phyloP scores from a whole-genome alignment of 2,888 invertebrate genomes.

The Lithophane ornitopus region DNA sequence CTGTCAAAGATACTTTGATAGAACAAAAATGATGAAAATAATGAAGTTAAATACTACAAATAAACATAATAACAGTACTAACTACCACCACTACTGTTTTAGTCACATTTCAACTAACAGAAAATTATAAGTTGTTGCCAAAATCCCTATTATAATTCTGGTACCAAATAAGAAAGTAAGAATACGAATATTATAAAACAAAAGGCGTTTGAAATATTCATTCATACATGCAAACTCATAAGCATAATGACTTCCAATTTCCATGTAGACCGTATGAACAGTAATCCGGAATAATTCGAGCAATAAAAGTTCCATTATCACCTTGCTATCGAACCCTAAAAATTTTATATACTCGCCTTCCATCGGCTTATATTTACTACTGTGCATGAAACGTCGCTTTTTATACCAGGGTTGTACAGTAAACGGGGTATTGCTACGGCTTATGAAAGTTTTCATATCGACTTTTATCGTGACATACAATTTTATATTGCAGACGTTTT shows the following conservation, averaged over 20 bases:
- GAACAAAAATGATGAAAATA: background rate
- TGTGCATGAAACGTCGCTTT: constrained; percentile 63
- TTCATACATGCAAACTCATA: constrained; percentile 59
- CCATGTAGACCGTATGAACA: constrained; percentile 62
- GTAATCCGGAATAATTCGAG: constrained; percentile 63
- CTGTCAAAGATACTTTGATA: background rate
- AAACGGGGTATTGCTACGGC: constrained; percentile 71
- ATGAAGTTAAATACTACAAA: background rate
- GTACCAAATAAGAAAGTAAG: constrained; percentile 9
- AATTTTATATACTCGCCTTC: constrained; percentile 58
- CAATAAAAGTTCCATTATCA: constrained; percentile 68
- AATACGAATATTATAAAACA: constrained; percentile 36
- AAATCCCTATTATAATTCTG: background rate
- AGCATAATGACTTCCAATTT: constrained; percentile 66
- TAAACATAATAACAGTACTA: too few species aligned
- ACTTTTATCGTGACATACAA: constrained; percentile 73
- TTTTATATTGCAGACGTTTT: constrained; percentile 66
- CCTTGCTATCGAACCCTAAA: constrained; percentile 58
- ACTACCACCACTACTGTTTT: too few species aligned
- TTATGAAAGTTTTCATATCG: constrained; percentile 80
- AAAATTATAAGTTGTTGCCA: background rate
- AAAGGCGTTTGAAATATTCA: constrained; percentile 59
- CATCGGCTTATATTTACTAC: constrained; percentile 70
- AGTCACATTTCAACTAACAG: background rate
- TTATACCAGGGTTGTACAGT: constrained; percentile 71